phyloP scores from a whole-genome alignment of 2,888 invertebrate genomes.

The Hylaea fasciaria region DNA sequence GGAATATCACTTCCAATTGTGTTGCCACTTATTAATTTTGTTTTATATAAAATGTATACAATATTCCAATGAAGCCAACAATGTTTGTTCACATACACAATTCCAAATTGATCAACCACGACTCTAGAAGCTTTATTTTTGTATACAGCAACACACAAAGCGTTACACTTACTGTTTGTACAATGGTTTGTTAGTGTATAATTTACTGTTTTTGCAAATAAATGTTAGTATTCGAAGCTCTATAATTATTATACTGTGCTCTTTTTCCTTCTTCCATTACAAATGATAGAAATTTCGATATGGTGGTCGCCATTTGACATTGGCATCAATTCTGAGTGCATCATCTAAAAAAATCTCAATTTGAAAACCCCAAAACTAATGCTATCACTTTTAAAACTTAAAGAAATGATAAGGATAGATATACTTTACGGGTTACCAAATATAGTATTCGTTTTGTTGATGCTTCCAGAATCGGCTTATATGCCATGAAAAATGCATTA shows the following conservation, averaged over 20 bases:
- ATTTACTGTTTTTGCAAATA: constrained; percentile 62
- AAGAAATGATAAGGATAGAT: too few relatives aligned
- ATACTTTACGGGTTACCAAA: too few relatives aligned
- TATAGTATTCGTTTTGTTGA: too few relatives aligned
- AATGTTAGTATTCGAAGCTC: constrained; percentile 47
- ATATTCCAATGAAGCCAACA: constrained; percentile 73
- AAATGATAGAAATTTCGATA: not conserved
- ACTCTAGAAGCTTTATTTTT: constrained; percentile 62
- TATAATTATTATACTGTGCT: constrained; percentile 44
- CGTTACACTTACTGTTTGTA: constrained; percentile 48
- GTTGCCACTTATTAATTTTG: constrained; percentile 23
- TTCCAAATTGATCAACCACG: constrained; percentile 82
- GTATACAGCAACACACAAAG: constrained; percentile 75
- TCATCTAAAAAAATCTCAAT: not conserved
- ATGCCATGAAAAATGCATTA: too few relatives aligned
- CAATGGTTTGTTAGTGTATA: constrained; percentile 84
- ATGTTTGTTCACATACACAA: constrained; percentile 69
- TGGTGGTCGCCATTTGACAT: not conserved
- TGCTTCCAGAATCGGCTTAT: too few relatives aligned
- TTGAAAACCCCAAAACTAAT: too few relatives aligned
- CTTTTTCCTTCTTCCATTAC: not conserved
- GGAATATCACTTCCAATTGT: constrained; percentile 61
- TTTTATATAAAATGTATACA: constrained; percentile 27
- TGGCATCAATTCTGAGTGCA: not conserved
- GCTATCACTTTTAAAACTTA: too few relatives aligned